phyloP scores from a whole-genome alignment of 2,888 invertebrate genomes.

The Pomacea canaliculata region DNA sequence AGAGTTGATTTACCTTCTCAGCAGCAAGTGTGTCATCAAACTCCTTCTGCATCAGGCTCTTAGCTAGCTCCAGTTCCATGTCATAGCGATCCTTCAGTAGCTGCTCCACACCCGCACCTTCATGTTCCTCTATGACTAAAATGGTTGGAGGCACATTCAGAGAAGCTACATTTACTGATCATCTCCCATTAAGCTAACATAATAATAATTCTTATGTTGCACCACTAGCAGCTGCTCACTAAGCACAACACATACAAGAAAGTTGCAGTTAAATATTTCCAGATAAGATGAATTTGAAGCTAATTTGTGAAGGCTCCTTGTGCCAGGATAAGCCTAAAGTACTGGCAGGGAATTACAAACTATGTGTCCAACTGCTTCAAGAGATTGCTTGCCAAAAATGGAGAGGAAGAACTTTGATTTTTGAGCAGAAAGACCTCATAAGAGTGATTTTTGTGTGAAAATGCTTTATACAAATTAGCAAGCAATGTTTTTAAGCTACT shows the following conservation, averaged over 20 bases:
- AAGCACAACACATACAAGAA: constrained; percentile 24
- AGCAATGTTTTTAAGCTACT: no score
- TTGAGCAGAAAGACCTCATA: no score
- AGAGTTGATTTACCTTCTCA: constrained; percentile 48
- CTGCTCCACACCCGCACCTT: constrained; percentile 50
- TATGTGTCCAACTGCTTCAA: no score
- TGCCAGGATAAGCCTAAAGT: no score
- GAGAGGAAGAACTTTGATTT: no score
- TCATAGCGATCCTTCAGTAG: constrained; percentile 57
- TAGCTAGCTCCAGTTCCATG: constrained; percentile 58
- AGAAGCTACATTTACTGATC: not conserved
- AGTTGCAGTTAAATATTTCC: no score
- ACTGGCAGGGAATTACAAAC: no score
- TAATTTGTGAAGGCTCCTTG: no score
- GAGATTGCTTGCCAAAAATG: no score
- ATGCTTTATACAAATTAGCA: no score
- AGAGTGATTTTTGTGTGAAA: no score
- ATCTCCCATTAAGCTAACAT: not conserved
- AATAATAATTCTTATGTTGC: not conserved
- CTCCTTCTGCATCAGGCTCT: constrained; percentile 57
- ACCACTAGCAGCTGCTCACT: constrained; percentile 24
- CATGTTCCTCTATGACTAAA: constrained; percentile 33
- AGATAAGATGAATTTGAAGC: no score
- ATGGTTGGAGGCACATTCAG: not conserved
- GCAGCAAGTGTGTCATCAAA: constrained; percentile 59